Evolutionary conservation across 2,888 invertebrate species (phyloP), one percentile per base, ranked within the genome.

Genomic region (Eristalinus sepulchralis): DNA sequence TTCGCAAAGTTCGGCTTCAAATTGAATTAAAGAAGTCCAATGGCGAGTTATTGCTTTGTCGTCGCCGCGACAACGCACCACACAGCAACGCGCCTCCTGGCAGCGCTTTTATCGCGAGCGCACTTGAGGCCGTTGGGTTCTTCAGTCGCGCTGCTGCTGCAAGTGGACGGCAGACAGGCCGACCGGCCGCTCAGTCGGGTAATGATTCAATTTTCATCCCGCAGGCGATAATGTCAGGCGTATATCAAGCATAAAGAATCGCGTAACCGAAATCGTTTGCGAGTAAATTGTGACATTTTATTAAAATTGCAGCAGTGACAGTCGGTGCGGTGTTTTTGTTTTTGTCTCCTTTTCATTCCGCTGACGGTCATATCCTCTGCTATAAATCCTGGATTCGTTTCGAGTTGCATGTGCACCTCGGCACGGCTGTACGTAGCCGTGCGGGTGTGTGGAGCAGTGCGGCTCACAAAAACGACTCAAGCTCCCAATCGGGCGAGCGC

Each of bases 261-360:
- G 76, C 77, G 72, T 85, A 82, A 85, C 85, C 85, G 47, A 78
- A 87, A 87, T 85, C 88, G 88, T 88, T 88, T 85, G 77, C 83
- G 78, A 88, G 88, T 88, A 83, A 88, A 88, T 88, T 89, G 88
- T 88, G 86, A 89, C 88, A 80, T 89, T 89, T 89, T 89, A 89
- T 89, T 89, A 88, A 89, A 89, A 89, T 88, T 88, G 86, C 88
- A 88, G 81, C 86, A 88, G 82, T 88, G 89, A 89, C 88, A 88
- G 60, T 88, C 88, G 81, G 72, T 64, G 63, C 31, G 24, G 13
- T 13, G 63, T 59, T 62, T 33, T 60, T 47, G 33, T 72, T 71
- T 60, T 31, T 11, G 57, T 57, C 31, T 1, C 57, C 17, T 36
- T 64, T 60, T 55, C 10, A 33, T 68, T 63, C 33, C 75, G 76